Conservation (phyloP, 2,888 invertebrate species). For the Lapara coniferarum region DNA sequence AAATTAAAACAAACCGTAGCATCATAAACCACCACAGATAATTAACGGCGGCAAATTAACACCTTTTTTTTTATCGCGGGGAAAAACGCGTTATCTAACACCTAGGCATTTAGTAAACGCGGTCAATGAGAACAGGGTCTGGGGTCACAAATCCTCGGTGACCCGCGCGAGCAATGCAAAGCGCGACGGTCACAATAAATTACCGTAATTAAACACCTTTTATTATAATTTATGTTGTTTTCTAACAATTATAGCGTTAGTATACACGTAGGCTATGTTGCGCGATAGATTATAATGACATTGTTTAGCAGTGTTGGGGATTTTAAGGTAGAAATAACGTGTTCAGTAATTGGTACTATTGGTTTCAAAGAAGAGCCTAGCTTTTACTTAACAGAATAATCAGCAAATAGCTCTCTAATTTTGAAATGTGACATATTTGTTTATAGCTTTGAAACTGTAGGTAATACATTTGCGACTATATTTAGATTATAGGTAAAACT, state of each 20-base stretch:
- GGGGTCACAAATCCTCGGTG: conserved; percentile 21
- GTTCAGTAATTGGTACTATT: too few species aligned
- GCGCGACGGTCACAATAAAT: conserved; percentile 31
- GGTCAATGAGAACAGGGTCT: conserved; percentile 45
- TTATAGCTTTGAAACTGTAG: too few species aligned
- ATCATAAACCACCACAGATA: background rate
- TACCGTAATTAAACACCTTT: conserved; percentile 20
- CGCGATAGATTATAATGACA: background rate
- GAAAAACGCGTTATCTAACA: too few species aligned
- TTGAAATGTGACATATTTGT: too few species aligned
- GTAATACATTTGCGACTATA: background rate
- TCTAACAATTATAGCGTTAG: conserved; percentile 8
- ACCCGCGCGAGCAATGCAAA: conserved; percentile 29
- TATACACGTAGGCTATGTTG: background rate
- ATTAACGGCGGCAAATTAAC: conserved; percentile 35
- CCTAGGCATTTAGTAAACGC: conserved; percentile 36
- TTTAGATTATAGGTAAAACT: background rate
- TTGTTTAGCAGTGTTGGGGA: background rate
- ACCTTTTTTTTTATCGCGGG: too few species aligned
- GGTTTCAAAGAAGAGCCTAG: too few species aligned
- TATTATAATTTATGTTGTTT: conserved; percentile 14
- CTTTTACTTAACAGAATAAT: too few species aligned
- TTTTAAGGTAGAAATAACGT: too few species aligned
- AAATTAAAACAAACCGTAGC: too few species aligned
- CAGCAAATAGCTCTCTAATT: too few species aligned